Percentiles rank a stretch among this genome's conserved stretches.
phyloP scores from a whole-genome alignment of 1,140 invertebrate genomes.

The Acyrthosiphon pisum region DNA sequence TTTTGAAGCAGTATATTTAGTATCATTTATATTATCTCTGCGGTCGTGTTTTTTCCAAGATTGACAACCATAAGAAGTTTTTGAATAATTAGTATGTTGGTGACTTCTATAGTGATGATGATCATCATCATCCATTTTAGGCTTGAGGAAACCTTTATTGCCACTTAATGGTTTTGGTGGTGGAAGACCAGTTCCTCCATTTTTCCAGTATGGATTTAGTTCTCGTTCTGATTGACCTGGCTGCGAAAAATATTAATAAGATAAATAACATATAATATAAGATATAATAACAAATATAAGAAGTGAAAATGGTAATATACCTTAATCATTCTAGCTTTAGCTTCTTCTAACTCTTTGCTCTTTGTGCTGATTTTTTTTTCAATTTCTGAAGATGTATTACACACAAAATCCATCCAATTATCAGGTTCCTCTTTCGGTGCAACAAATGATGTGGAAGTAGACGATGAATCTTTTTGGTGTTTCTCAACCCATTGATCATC shows the following conservation, averaged over 20 bases:
- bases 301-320: constrained; percentile 3
- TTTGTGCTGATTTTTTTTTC: constrained; percentile 36
- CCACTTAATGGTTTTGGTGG: constrained; percentile 64
- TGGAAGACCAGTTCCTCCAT: constrained; percentile 79
- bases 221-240: constrained; percentile 77
- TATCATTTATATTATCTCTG: constrained; percentile 1
- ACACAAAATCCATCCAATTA: constrained; percentile 55
- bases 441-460: neutral
- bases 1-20: neutral
- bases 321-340: constrained; percentile 47
- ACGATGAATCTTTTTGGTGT: neutral
- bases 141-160: constrained; percentile 66
- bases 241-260: constrained; percentile 62
- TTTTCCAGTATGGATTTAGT: constrained; percentile 92
- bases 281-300: neutral
- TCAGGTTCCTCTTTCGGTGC: constrained; percentile 28
- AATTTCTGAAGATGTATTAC: constrained; percentile 37
- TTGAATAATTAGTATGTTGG: neutral
- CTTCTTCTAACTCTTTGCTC: constrained; percentile 29
- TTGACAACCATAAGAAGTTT: constrained; percentile 24
- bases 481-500: constrained; percentile 57
- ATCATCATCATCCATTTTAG: constrained; percentile 64
- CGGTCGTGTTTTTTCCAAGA: constrained; percentile 39
- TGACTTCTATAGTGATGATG: constrained; percentile 45
- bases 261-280: too few relatives aligned